phyloP scores from a whole-genome alignment of 92 coral and sea anemone species.

The Siderastrea siderea region DNA sequence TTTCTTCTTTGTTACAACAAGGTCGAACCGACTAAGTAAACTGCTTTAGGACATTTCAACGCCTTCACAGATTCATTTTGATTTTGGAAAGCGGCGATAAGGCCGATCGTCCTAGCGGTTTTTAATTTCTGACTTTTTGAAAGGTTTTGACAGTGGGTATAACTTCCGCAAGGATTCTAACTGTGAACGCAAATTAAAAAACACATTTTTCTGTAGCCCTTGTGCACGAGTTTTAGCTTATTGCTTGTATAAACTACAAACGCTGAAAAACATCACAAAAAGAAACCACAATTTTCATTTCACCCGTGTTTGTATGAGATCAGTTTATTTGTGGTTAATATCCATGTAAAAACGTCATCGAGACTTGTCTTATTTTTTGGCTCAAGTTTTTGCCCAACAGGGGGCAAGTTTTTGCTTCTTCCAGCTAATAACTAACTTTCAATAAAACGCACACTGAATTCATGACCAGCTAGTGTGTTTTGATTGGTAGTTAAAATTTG shows the following conservation, averaged over 20 bases:
- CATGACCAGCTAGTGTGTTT: constrained; percentile 6
- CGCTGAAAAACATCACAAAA: constrained; percentile 3
- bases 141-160: background rate
- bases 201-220: background rate
- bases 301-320: constrained; percentile 2
- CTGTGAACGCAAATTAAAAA: constrained; percentile 13
- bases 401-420: constrained; percentile 21
- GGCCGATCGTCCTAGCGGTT: background rate
- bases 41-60: background rate
- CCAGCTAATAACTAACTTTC: constrained; percentile 24
- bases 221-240: background rate
- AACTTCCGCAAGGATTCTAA: constrained; percentile 1
- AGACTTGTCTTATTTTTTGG: constrained; percentile 7
- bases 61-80: background rate
- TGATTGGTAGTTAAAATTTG: constrained; percentile 32
- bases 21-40: constrained; percentile 16
- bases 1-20: constrained; percentile 14
- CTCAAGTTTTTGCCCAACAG: constrained; percentile 9
- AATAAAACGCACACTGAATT: constrained; percentile 3
- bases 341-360: constrained; percentile 7
- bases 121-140: constrained; percentile 1
- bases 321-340: constrained; percentile 43
- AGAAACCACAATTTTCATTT: constrained; percentile 33
- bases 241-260: constrained; percentile 28
- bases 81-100: background rate